phyloP scores from a whole-genome alignment of 2,113 vertebrate species.

The Pundamilia nyererei region DNA sequence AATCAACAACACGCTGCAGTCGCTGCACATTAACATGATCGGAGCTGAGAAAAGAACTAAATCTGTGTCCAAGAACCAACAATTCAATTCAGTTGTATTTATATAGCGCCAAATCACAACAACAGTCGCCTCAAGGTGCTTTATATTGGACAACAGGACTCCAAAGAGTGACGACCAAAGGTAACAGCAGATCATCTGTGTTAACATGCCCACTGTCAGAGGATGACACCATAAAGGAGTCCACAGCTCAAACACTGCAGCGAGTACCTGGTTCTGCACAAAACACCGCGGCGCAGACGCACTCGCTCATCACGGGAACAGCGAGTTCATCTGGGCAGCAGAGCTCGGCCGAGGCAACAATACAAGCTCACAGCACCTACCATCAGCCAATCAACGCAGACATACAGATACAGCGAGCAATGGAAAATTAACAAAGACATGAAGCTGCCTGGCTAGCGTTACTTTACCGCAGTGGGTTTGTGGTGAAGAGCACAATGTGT shows the following conservation, averaged over 20 bases:
- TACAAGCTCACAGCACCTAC: background rate
- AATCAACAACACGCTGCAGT: background rate
- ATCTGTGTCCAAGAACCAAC: background rate
- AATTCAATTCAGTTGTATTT: background rate
- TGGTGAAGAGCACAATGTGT: background rate
- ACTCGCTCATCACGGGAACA: background rate
- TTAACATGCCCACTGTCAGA: fast-evolving
- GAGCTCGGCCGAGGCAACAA: background rate
- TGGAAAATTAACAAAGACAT: background rate
- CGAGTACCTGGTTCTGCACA: background rate
- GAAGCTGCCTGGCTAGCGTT: background rate
- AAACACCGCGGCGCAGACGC: background rate
- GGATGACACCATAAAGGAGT: fast-evolving
- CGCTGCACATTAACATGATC: background rate
- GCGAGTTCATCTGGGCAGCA: background rate
- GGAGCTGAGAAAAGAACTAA: background rate
- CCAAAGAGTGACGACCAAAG: background rate
- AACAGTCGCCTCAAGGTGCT: background rate
- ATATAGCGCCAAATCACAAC: background rate
- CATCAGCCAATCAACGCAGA: background rate
- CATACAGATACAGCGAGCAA: background rate
- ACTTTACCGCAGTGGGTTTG: background rate
- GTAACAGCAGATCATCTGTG: background rate
- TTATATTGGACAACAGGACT: background rate
- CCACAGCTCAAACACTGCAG: background rate